A percentile compares a stretch with the other conserved stretches of the same genome.
Evolutionary conservation across 2,888 invertebrate genomes (phyloP).

Genomic region (Sussaba pulchella): DNA sequence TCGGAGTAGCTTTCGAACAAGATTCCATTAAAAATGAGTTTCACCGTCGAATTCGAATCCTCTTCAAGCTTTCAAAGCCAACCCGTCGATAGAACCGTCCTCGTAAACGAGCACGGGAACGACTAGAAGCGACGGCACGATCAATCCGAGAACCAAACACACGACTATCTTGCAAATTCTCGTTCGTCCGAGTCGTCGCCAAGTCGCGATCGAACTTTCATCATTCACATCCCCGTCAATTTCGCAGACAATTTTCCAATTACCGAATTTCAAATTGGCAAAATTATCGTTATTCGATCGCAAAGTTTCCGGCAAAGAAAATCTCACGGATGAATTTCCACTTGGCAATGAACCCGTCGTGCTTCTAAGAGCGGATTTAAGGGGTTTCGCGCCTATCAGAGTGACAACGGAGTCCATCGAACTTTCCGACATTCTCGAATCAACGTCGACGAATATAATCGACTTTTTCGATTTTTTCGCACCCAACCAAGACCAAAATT

Average conservation of each 20-base stretch:
- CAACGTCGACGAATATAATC: slow-evolving; percentile 55
- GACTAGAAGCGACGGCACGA: slow-evolving; percentile 67
- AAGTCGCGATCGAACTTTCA: slow-evolving; percentile 10
- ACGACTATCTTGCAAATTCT: slow-evolving; percentile 61
- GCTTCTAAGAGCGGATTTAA: slow-evolving; percentile 62
- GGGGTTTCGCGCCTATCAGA: slow-evolving; percentile 49
- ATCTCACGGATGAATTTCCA: slow-evolving; percentile 63
- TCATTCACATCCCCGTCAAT: slow-evolving; percentile 30
- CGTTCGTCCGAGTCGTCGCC: slow-evolving; percentile 49
- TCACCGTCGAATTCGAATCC: not conserved
- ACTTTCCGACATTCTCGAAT: slow-evolving; percentile 18
- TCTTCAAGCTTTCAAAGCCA: not conserved
- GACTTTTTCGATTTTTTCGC: slow-evolving; percentile 47
- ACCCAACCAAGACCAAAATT: slow-evolving; percentile 41
- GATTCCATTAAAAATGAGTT: not conserved
- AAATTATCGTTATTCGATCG: slow-evolving; percentile 1
- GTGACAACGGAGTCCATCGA: slow-evolving; percentile 62
- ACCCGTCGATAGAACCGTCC: slow-evolving; percentile 10
- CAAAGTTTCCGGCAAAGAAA: slow-evolving; percentile 50
- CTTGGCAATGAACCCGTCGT: slow-evolving; percentile 53
- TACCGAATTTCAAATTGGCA: slow-evolving; percentile 37
- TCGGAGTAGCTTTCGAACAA: not conserved
- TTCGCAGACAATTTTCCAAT: slow-evolving; percentile 52
- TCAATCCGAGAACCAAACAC: slow-evolving; percentile 65
- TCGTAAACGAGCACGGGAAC: slow-evolving; percentile 62